Percentiles rank a stretch among this genome's conserved stretches.
Evolutionary conservation across 2,797 vertebrate species (phyloP).

Genomic region (Buceros bicornis): DNA sequence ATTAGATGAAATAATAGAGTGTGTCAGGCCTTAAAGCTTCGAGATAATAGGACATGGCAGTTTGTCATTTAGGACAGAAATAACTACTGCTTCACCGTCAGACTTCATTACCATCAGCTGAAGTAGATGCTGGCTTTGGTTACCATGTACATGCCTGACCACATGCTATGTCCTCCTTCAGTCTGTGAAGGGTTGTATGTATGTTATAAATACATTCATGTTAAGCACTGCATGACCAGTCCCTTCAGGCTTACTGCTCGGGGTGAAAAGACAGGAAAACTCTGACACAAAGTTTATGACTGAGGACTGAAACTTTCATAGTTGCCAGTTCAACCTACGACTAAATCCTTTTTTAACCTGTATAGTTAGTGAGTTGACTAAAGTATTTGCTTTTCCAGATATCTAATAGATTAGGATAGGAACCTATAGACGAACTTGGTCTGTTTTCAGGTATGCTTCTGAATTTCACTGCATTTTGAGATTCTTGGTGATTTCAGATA

Average conservation of each 20-base stretch:
- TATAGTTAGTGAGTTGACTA: background rate
- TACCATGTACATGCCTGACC: background rate
- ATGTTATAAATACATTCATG: background rate
- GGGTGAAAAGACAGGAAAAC: background rate
- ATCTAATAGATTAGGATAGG: background rate
- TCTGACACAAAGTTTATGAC: background rate
- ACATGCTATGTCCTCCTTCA: background rate
- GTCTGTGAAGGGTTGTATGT: background rate
- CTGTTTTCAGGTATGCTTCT: background rate
- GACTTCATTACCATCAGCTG: conserved; percentile 60
- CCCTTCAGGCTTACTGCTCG: background rate
- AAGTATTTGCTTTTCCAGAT: background rate
- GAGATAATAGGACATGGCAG: conserved; percentile 61
- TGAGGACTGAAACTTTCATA: background rate
- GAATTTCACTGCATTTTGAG: background rate
- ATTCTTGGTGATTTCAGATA: background rate
- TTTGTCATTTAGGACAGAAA: conserved; percentile 69
- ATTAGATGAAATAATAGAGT: conserved; percentile 58
- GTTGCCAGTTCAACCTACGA: background rate
- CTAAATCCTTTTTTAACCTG: background rate
- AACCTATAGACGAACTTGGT: background rate
- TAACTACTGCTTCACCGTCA: conserved; percentile 61
- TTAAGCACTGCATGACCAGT: background rate
- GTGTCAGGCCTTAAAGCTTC: conserved; percentile 51
- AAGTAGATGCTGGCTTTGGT: background rate